Evolutionary conservation across 2,888 invertebrate species (phyloP).

Genomic region (Yponomeuta plumbellus): DNA sequence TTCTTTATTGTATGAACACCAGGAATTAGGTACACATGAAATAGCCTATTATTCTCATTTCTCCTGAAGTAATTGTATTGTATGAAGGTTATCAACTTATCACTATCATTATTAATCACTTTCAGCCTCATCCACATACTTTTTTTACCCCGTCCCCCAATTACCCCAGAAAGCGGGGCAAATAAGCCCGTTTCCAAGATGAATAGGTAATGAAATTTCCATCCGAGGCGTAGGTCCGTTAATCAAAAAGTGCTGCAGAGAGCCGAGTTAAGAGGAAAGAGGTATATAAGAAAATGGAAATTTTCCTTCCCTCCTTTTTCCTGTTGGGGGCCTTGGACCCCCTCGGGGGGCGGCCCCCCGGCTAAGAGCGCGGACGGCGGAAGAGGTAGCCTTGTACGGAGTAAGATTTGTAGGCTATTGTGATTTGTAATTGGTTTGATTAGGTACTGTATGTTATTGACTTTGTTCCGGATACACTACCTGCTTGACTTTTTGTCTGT

Average conservation of each 20-base stretch:
- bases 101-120: too few species aligned
- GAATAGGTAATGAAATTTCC: slow-evolving; percentile 73
- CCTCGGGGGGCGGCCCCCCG: slow-evolving; percentile 20
- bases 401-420: background rate
- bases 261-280: slow-evolving; percentile 55
- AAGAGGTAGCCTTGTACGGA: background rate
- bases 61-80: too few species aligned
- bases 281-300: slow-evolving; percentile 71
- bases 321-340: slow-evolving; percentile 56
- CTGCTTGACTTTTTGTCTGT: too few species aligned
- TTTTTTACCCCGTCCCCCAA: background rate
- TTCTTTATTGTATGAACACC: too few species aligned
- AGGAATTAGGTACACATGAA: too few species aligned
- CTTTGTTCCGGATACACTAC: too few species aligned
- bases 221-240: slow-evolving; percentile 37
- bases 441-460: too few species aligned
- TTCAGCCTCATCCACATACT: too few species aligned
- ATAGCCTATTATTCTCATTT: too few species aligned
- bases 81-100: too few species aligned
- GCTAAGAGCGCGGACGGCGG: background rate
- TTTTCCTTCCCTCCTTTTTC: slow-evolving; percentile 77
- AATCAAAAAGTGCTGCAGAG: slow-evolving; percentile 68
- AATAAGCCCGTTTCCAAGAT: slow-evolving; percentile 56
- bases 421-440: background rate
- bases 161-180: slow-evolving; percentile 31